Evolutionary conservation across 2,888 invertebrate species (phyloP).

Genomic region (Pemphredon lugubris): DNA sequence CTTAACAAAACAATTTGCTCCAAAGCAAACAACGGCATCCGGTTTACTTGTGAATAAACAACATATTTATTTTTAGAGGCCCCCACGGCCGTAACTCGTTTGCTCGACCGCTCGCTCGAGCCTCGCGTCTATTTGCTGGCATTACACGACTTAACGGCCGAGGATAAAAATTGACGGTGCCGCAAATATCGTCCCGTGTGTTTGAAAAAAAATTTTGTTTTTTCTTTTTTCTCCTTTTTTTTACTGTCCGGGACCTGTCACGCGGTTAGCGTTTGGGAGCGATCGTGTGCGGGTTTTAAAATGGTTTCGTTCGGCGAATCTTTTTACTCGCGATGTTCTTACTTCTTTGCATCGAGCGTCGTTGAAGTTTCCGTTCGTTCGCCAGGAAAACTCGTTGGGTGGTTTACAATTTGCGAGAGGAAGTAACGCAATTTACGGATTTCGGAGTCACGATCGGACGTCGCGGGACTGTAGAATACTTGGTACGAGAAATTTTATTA

Average conservation of each 20-base stretch:
- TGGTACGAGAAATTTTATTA: conserved; percentile 1
- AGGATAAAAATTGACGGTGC: conserved; percentile 59
- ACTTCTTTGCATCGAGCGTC: too few relatives aligned
- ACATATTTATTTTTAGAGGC: conserved; percentile 81
- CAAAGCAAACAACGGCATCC: conserved; percentile 81
- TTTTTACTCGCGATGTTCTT: too few relatives aligned
- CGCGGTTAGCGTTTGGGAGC: too few relatives aligned
- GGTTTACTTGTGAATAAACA: conserved; percentile 82
- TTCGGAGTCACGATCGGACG: too few relatives aligned
- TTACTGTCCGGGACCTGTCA: background rate
- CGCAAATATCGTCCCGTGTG: conserved; percentile 24
- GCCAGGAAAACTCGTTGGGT: too few relatives aligned
- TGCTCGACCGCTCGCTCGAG: conserved; percentile 56
- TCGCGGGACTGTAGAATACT: background rate
- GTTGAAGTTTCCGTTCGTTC: too few relatives aligned
- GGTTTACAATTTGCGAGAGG: too few relatives aligned
- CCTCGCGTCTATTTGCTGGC: conserved; percentile 60
- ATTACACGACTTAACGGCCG: conserved; percentile 60
- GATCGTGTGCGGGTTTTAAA: too few relatives aligned
- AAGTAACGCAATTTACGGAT: too few relatives aligned
- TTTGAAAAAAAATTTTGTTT: conserved; percentile 39
- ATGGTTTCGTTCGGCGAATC: too few relatives aligned
- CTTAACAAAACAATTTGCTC: conserved; percentile 81
- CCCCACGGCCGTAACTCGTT: conserved; percentile 70
- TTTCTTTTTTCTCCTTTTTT: background rate